Conservation (phyloP, 2,113 vertebrate species). For the Phalacrocorax aristotelis region DNA sequence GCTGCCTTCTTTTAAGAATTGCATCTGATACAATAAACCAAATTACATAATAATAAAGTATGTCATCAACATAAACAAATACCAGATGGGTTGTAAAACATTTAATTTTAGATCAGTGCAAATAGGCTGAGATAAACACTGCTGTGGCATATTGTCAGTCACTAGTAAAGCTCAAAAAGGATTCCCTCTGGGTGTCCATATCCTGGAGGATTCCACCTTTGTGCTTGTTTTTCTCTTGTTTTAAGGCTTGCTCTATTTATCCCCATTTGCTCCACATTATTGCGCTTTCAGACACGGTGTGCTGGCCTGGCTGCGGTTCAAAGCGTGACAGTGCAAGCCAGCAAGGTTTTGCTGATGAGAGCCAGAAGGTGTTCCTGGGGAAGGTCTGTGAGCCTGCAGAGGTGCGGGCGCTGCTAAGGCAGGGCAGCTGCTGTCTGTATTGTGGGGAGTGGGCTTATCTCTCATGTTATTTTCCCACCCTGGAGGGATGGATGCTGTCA, state of each 20-base stretch:
- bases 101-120: slow-evolving; percentile 11
- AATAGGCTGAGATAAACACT: background rate
- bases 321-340: background rate
- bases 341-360: background rate
- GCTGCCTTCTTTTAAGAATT: background rate
- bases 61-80: slow-evolving; percentile 28
- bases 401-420: fast-evolving
- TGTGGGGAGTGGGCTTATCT: background rate
- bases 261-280: background rate
- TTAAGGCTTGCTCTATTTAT: background rate
- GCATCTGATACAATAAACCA: background rate
- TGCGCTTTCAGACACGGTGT: fast-evolving
- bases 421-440: background rate
- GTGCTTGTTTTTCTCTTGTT: background rate
- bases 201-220: background rate
- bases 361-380: background rate
- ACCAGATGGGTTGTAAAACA: slow-evolving; percentile 28
- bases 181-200: background rate
- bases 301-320: background rate
- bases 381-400: background rate
- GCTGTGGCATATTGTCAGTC: background rate
- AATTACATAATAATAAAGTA: slow-evolving; percentile 43
- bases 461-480: background rate
- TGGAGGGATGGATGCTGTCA: background rate
- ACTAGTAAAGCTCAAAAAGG: background rate